Conservation (phyloP, 2,113 vertebrate species). For the Gorsachius goisagi region DNA sequence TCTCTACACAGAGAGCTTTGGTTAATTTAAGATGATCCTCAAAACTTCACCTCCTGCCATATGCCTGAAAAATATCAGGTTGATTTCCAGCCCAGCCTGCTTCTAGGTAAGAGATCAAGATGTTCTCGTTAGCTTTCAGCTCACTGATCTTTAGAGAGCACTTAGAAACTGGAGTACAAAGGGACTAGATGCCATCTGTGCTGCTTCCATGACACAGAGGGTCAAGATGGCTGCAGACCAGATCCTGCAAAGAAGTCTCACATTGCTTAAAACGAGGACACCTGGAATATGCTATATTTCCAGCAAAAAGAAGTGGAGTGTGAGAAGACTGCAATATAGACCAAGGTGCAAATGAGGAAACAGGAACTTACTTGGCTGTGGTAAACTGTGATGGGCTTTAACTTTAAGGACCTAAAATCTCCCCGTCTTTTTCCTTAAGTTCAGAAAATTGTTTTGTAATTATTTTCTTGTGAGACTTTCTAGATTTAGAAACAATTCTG, state of each 20-base stretch:
- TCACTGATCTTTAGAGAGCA: not conserved
- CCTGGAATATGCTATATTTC: not conserved
- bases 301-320: not conserved
- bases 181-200: too few relatives aligned
- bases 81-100: not conserved
- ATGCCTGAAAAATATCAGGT: not conserved
- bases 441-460: not conserved
- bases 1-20: not conserved
- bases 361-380: not conserved
- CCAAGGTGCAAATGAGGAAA: not conserved
- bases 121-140: not conserved
- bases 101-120: not conserved
- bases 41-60: not conserved
- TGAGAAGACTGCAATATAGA: not conserved
- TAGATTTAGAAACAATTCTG: not conserved
- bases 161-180: too few relatives aligned
- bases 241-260: not conserved
- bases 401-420: not conserved
- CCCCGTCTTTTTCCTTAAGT: not conserved
- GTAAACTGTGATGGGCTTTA: not conserved
- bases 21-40: rapidly evolving
- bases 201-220: not conserved
- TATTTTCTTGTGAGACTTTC: not conserved
- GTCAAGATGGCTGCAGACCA: not conserved
- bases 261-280: not conserved